phyloP scores from a whole-genome alignment of 1,140 invertebrate genomes.

The Euschistus heros region DNA sequence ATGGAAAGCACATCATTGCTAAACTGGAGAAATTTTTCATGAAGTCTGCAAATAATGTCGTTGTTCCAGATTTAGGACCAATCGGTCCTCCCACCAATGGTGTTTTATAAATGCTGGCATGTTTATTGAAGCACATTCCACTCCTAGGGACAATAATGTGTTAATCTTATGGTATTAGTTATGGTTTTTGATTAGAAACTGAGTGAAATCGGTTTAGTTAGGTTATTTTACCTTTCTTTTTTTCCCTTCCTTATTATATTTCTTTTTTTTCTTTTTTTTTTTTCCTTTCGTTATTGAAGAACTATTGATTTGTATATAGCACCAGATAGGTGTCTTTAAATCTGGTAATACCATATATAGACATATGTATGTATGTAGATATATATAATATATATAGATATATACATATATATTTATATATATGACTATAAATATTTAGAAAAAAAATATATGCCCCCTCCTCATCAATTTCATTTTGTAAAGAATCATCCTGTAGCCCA shows the following conservation, averaged over 20 bases:
- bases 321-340: constrained; percentile 2
- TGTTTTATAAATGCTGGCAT: constrained; percentile 29
- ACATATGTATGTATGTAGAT: background rate
- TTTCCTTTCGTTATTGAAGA: background rate
- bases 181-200: background rate
- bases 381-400: background rate
- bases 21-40: constrained; percentile 95
- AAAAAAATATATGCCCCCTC: background rate
- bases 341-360: constrained; percentile 7
- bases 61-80: constrained; percentile 56
- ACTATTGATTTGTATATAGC: constrained; percentile 6
- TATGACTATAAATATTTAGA: constrained; percentile 9
- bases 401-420: background rate
- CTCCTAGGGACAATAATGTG: background rate
- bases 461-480: constrained; percentile 8
- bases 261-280: background rate
- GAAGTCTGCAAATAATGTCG: constrained; percentile 53
- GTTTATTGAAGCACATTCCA: background rate
- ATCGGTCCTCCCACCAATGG: constrained; percentile 56
- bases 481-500: background rate
- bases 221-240: background rate
- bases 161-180: background rate
- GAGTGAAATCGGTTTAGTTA: background rate
- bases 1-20: constrained; percentile 99
- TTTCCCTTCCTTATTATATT: background rate